phyloP scores from a whole-genome alignment of 2,888 invertebrate species.

The Drosophila neonasuta region DNA sequence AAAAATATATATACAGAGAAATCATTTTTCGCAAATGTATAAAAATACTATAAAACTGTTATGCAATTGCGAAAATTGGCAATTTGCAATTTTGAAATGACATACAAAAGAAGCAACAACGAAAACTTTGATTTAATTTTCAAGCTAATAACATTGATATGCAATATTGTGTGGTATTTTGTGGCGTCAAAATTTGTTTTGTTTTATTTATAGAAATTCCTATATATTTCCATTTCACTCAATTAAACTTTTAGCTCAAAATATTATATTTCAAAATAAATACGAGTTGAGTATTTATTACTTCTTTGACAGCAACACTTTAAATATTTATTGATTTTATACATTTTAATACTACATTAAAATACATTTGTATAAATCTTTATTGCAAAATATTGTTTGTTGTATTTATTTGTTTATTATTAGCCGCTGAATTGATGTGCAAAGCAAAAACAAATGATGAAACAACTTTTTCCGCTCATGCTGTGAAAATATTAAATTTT shows the following conservation, averaged over 20 bases:
- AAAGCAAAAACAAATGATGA: neutral
- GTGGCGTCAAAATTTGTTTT: neutral
- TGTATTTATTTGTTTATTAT: neutral
- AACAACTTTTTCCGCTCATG: neutral
- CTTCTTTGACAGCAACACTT: neutral
- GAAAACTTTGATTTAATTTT: conserved; percentile 8
- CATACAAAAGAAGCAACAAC: neutral
- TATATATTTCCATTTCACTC: neutral
- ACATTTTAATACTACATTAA: neutral
- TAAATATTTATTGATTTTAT: neutral
- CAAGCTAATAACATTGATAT: neutral
- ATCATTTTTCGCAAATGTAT: conserved; percentile 7
- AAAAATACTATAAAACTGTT: conserved; percentile 17
- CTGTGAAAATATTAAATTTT: conserved; percentile 1
- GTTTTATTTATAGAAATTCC: neutral
- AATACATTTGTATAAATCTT: neutral
- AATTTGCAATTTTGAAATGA: conserved; percentile 1
- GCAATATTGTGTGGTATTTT: neutral
- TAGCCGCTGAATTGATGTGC: neutral
- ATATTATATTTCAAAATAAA: neutral
- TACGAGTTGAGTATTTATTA: neutral
- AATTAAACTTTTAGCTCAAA: neutral
- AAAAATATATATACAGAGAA: neutral
- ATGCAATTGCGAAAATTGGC: conserved; percentile 14
- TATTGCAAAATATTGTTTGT: neutral